phyloP scores from a whole-genome alignment of 2,113 vertebrate species.

The Camarhynchus parvulus region DNA sequence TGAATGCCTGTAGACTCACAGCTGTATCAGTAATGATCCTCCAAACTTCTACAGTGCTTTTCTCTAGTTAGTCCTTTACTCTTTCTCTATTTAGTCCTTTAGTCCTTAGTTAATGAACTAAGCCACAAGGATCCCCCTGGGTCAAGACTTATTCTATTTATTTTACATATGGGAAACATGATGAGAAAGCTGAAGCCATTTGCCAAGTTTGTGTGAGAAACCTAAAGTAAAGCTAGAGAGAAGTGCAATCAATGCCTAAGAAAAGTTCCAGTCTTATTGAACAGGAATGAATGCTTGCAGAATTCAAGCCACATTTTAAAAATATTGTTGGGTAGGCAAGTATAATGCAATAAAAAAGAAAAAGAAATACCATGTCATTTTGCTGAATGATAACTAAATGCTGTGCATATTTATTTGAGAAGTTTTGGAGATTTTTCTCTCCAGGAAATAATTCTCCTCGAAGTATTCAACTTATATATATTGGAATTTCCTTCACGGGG shows the following conservation, averaged over 20 bases:
- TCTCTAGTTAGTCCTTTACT: background rate
- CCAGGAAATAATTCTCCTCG: background rate
- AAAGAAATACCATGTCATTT: background rate
- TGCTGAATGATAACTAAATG: background rate
- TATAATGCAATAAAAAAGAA: background rate
- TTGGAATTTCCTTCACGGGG: background rate
- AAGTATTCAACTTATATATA: background rate
- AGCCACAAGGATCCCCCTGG: background rate
- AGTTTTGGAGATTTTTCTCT: background rate
- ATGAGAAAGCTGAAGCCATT: constrained; percentile 5
- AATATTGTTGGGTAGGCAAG: background rate
- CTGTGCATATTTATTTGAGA: background rate
- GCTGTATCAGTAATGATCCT: background rate
- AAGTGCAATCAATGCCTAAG: background rate
- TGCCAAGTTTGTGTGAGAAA: background rate
- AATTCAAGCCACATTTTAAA: background rate
- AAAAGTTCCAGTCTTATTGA: background rate
- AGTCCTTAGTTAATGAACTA: background rate
- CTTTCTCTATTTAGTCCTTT: background rate
- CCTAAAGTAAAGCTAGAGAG: background rate
- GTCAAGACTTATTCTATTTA: background rate
- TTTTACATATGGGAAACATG: background rate
- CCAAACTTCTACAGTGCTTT: background rate
- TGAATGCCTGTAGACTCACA: background rate
- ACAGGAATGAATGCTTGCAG: background rate